Evolutionary conservation across 2,888 invertebrate species (phyloP).

Genomic region (Pseudanteris insignis): DNA sequence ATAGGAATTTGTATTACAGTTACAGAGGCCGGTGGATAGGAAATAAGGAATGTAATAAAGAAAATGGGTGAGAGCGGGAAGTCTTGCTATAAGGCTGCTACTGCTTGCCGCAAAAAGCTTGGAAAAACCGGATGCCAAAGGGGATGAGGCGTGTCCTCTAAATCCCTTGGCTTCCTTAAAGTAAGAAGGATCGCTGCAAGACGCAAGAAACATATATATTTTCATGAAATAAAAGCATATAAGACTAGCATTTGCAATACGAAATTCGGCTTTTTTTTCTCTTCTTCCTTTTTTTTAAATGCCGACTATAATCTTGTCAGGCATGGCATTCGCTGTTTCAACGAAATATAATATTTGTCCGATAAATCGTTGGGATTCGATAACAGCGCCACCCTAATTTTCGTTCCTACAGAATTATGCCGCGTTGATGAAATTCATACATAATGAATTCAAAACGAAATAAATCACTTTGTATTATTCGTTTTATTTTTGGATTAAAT

Average conservation of each 20-base stretch:
- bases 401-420: slow-evolving; percentile 13
- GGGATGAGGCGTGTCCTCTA: slow-evolving; percentile 46
- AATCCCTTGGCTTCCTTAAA: slow-evolving; percentile 46
- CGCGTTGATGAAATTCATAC: slow-evolving; percentile 25
- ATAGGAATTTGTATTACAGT: slow-evolving; percentile 68
- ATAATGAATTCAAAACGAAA: slow-evolving; percentile 25
- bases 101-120: slow-evolving; percentile 36
- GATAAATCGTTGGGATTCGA: too few species aligned
- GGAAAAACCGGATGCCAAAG: slow-evolving; percentile 48
- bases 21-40: slow-evolving; percentile 65
- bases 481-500: background rate
- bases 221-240: slow-evolving; percentile 40
- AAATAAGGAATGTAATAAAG: slow-evolving; percentile 68
- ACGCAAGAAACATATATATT: slow-evolving; percentile 34
- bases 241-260: slow-evolving; percentile 34
- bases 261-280: slow-evolving; percentile 4
- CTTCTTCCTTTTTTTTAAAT: too few species aligned
- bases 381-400: slow-evolving; percentile 16
- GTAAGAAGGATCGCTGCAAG: slow-evolving; percentile 43
- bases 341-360: too few species aligned
- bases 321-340: too few species aligned
- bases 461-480: slow-evolving; percentile 14
- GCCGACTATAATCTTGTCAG: too few species aligned
- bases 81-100: slow-evolving; percentile 44
- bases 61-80: slow-evolving; percentile 60